A percentile compares a stretch with the other conserved stretches of the same genome.
Evolutionary conservation across 1,140 invertebrate genomes (phyloP).

Genomic region (Drosophila santomea): DNA sequence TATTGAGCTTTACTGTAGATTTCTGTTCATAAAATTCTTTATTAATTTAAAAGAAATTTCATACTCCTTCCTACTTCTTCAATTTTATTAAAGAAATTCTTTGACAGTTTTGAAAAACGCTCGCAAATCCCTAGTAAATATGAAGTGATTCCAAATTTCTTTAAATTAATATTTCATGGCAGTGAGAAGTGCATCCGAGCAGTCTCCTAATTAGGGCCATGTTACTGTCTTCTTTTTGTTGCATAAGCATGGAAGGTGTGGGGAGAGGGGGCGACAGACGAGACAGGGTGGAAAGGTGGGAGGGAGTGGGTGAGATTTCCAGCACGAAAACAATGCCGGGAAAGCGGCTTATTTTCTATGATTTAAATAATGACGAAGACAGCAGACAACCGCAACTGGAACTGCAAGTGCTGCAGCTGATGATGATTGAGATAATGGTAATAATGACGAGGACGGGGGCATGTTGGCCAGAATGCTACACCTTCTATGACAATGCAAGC

Average conservation of each 20-base stretch:
- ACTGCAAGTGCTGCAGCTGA: conserved; percentile 39
- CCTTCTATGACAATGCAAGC: conserved; percentile 30
- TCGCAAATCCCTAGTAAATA: too few relatives aligned
- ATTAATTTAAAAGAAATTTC: too few relatives aligned
- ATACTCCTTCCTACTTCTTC: too few relatives aligned
- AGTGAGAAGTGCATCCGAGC: conserved; percentile 14
- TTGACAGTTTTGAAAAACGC: too few relatives aligned
- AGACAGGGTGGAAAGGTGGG: conserved; percentile 19
- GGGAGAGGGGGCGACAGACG: not conserved
- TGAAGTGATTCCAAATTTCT: not conserved
- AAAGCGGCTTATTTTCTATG: conserved; percentile 83
- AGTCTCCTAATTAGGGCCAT: conserved; percentile 2
- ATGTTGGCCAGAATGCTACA: conserved; percentile 16
- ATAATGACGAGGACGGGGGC: conserved; percentile 17
- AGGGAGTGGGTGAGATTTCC: conserved; percentile 66
- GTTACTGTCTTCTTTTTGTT: conserved; percentile 24
- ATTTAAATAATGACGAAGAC: conserved; percentile 82
- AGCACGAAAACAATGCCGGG: conserved; percentile 79
- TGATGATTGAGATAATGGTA: conserved; percentile 42
- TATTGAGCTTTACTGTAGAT: too few relatives aligned
- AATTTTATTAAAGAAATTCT: too few relatives aligned
- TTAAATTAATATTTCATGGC: not conserved
- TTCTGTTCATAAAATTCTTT: too few relatives aligned
- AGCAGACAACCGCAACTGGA: conserved; percentile 52
- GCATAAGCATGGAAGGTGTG: conserved; percentile 38